Conservation (phyloP, 2,888 invertebrate species). For the Neuroscelio doddi region DNA sequence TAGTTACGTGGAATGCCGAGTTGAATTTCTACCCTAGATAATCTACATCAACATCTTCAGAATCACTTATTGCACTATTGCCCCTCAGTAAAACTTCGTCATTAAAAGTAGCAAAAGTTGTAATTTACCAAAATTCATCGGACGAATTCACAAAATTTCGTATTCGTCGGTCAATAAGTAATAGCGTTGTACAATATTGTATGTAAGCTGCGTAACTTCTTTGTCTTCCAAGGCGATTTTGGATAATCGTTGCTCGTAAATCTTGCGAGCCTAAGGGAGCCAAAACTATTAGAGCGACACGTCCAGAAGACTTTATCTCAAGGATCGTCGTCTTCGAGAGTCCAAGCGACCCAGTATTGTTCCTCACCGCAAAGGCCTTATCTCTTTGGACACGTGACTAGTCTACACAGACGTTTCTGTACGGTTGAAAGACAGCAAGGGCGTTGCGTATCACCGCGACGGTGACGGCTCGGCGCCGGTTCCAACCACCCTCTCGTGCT, state of each 20-base stretch:
- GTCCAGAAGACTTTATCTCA: slow-evolving; percentile 27
- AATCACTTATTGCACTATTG: no score
- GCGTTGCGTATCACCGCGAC: slow-evolving; percentile 6
- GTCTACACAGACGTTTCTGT: slow-evolving; percentile 20
- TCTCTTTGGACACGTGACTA: slow-evolving; percentile 33
- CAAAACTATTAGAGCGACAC: slow-evolving; percentile 29
- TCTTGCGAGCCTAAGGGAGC: not conserved
- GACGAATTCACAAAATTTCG: no score
- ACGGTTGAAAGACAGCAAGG: slow-evolving; percentile 8
- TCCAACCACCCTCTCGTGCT: not conserved
- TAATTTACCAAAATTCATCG: no score
- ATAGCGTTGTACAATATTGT: no score
- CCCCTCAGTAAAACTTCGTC: no score
- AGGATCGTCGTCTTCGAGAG: slow-evolving; percentile 18
- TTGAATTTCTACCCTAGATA: no score
- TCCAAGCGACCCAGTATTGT: slow-evolving; percentile 19
- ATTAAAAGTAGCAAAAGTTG: no score
- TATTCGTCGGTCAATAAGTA: no score
- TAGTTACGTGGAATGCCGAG: no score
- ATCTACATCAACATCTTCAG: no score
- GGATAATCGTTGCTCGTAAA: not conserved
- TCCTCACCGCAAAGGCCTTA: slow-evolving; percentile 27
- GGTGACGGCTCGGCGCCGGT: slow-evolving; percentile 7
- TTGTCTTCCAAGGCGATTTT: not conserved
- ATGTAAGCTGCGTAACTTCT: no score